Evolutionary conservation across 2,113 vertebrate genomes (phyloP).

Genomic region (Laticauda colubrina): DNA sequence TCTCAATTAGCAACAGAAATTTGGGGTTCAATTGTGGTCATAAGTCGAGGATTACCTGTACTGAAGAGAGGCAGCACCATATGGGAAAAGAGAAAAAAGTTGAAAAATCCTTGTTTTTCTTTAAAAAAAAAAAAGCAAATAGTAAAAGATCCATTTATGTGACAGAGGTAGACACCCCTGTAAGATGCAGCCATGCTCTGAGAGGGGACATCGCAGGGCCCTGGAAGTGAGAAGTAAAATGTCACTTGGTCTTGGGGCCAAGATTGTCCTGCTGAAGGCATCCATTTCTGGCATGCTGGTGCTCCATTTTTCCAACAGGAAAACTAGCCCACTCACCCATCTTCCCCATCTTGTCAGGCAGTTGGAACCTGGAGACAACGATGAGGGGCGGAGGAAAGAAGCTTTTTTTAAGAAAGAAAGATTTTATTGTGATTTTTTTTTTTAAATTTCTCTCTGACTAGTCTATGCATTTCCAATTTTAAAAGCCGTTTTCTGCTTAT

Average conservation of each 20-base stretch:
- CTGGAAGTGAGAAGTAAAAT: constrained; percentile 38
- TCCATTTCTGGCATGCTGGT: neutral
- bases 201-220: neutral
- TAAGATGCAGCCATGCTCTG: neutral
- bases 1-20: neutral
- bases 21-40: neutral
- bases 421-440: constrained; percentile 10
- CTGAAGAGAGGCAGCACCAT: neutral
- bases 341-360: neutral
- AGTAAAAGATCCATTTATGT: neutral
- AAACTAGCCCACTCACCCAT: neutral
- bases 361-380: neutral
- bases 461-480: constrained; percentile 68
- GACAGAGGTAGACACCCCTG: neutral
- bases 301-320: neutral
- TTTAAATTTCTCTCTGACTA: constrained; percentile 40
- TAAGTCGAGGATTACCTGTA: neutral
- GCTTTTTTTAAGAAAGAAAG: neutral
- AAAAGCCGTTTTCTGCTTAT: constrained; percentile 49
- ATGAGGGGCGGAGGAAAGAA: neutral
- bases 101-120: neutral
- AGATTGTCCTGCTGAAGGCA: neutral
- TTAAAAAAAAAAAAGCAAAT: neutral
- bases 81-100: neutral
- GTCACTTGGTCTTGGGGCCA: constrained; percentile 35